Evolutionary conservation across 2,888 invertebrate species (phyloP), one percentile per base, ranked within the genome.

Genomic region (Campoplex capitator): DNA sequence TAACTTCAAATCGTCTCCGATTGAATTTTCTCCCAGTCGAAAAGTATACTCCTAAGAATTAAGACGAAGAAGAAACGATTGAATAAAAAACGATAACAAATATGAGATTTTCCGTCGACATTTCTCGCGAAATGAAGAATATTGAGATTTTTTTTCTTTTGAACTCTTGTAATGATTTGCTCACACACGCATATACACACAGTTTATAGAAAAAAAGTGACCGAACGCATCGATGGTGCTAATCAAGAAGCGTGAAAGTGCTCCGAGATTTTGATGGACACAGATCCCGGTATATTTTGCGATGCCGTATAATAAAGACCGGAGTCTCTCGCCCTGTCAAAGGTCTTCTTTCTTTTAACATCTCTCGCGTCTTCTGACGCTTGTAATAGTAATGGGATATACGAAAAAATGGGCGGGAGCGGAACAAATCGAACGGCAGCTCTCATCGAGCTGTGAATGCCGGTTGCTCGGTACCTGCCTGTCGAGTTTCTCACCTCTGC

Each of bases 401-500:
- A 73, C 51, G 73, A 74, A 83, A 23, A 77, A 73, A 67, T 48
- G 80, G 62, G 73, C 65, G 65, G 73, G 74, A 68, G 80, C 73
- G 83, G 67, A 86, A 86, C 86, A 38, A 86, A 86, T 86, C 73
- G 56, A 71, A 71, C 71, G 38, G 78, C 75, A 79, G 71, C 68
- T 58, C 67, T 71, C 68, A 76, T 79, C 79, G 71, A 76, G 68
- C 51, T 45, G 45, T 54, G 71, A 51, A 58, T 56, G 23, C 62
- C 48, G 78, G 78, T 54, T 74, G 82, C 58, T 70, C 79, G 48
- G 51, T 79, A 84, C 84, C 84, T 84, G 84, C 16, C 62, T 32
- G 84, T 79, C 79, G 79, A 74, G 45, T 35, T 78, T 78, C 73
- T 78, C 83, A 32, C 73, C 58, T 45, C 78, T 51, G n/a, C 79